Base-by-base conservation (phyloP, 2,113 vertebrate species). In the Bungarus multicinctus region DNA sequence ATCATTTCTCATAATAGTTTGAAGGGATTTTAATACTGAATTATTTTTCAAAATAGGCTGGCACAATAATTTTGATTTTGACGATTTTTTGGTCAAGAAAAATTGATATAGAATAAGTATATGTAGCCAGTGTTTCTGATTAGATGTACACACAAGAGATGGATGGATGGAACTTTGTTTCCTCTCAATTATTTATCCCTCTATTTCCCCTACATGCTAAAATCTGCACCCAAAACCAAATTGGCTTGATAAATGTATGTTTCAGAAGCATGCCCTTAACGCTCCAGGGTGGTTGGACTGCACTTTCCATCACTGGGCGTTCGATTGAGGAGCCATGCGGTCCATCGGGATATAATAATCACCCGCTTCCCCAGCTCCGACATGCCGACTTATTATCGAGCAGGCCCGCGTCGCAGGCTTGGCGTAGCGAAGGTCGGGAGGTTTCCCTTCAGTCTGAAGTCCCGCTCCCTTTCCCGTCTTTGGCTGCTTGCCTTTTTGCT, bases 361-460 rank as follows among this genome's bases (percentile, higher is more conserved):
- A 9, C 18, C 6, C 3, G 34, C 8, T 39, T 39, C 74, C 34
- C 34, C 74, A 39, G 39, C 64, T 74, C 14, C 12, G 12, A 34
- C 12, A 7, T 18, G 2, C 34, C 74, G 6, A 81, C 34, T 81
- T 3, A 2, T 39, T 74, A 3, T 5, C 0, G 2, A 39, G 16
- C 5, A 39, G 69, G 18, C 74, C 34, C 3, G 0, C 3, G 8
- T 43, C 9, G 1, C 34, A 22, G 16, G 74, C 0, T 1, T 1
- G 34, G 34, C 34, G 20, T 81, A 10, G 34, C 34, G 34, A 1
- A 43, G 0, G 14, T 2, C 55, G 2, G 1, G 2, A 47, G 23
- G 0, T 6, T 18, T 14, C 9, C 6, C 22, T 2, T 0, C 60
- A 16, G 3, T 50, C 20, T 11, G 7, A 3, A 1, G 0, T 0